These are phyloP conservation scores for Oriolus oriolus DNA, from an alignment of 2,113 vertebrate species.

Conservation along the genomic window DNA sequence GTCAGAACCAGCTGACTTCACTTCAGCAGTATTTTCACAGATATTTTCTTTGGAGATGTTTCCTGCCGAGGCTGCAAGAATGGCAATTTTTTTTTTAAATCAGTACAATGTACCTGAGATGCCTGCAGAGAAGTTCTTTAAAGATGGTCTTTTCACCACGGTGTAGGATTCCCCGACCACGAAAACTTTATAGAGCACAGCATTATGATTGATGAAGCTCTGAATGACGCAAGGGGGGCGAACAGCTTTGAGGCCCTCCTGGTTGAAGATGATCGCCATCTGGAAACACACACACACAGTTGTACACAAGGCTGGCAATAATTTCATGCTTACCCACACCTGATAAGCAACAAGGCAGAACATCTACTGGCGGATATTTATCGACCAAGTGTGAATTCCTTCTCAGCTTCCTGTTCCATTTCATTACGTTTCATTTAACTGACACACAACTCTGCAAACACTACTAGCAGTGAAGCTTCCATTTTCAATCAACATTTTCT, in stretches of 20 bases:
- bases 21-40: not conserved
- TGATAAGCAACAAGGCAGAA: not conserved
- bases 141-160: constrained; percentile 92
- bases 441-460: not conserved
- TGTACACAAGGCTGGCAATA: not conserved
- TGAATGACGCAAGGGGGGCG: constrained; percentile 94
- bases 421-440: not conserved
- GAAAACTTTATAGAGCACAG: constrained; percentile 96
- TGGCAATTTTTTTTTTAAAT: not conserved
- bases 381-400: not conserved
- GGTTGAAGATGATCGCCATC: constrained; percentile 98
- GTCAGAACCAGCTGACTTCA: not conserved
- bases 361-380: not conserved
- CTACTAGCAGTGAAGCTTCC: not conserved
- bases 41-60: not conserved
- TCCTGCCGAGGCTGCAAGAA: not conserved
- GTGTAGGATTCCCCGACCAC: constrained; percentile 96
- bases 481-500: not conserved
- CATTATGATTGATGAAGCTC: constrained; percentile 99
- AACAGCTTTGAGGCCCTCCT: constrained; percentile 89
- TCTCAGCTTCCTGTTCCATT: not conserved
- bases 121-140: constrained; percentile 96
- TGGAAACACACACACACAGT: constrained; percentile 38
- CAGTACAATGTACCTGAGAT: constrained; percentile 77
- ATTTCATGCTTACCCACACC: not conserved